Evolutionary conservation across 1,140 invertebrate genomes (phyloP).

Genomic region (Panulirus ornatus): DNA sequence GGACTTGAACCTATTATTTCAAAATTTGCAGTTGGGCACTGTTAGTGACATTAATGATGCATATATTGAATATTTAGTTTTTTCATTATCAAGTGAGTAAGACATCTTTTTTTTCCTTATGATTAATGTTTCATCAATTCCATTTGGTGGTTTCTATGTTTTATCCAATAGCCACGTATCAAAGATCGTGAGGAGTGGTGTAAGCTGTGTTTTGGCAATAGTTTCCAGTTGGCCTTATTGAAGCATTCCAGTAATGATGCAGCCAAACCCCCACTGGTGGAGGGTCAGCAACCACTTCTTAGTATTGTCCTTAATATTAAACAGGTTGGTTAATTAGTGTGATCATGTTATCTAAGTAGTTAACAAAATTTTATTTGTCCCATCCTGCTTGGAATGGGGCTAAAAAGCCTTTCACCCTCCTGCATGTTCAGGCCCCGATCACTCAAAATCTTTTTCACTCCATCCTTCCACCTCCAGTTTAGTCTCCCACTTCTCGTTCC

Average conservation of each 20-base stretch:
- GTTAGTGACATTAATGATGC: no score
- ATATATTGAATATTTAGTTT: no score
- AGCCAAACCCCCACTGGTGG: conserved; percentile 67
- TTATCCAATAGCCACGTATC: conserved; percentile 77
- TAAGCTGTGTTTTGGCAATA: conserved; percentile 78
- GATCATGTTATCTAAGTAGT: no score
- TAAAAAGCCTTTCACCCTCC: no score
- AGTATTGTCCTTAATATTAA: conserved; percentile 80
- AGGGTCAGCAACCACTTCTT: conserved; percentile 78
- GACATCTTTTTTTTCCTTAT: background rate
- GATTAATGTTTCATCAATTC: background rate
- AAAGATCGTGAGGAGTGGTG: conserved; percentile 79
- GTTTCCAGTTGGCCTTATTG: conserved; percentile 69
- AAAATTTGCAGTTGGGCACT: background rate
- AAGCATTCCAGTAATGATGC: conserved; percentile 54
- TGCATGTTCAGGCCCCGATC: no score
- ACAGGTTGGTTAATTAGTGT: conserved; percentile 77
- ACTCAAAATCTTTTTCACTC: no score
- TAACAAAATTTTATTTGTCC: no score
- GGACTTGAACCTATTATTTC: no score
- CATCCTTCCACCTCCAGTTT: no score
- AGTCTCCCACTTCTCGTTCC: no score
- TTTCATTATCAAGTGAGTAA: no score
- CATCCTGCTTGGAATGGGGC: no score
- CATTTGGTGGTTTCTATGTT: background rate